Conservation (phyloP, 2,113 vertebrate genomes). For the Hyperopisus bebe region DNA sequence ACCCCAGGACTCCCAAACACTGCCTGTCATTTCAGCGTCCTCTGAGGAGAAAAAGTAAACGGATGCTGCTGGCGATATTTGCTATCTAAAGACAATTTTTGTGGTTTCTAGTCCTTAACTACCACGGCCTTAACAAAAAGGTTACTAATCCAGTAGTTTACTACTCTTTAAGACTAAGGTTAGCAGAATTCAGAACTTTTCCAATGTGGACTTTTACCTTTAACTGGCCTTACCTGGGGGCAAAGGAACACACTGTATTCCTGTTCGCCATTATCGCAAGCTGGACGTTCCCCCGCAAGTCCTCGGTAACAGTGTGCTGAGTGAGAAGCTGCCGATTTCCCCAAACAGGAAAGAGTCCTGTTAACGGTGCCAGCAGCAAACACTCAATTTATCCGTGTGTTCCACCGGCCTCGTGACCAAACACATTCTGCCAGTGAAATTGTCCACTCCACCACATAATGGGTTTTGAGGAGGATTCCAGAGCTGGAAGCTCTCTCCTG, state of each 20-base stretch:
- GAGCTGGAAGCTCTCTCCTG: neutral
- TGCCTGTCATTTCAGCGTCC: neutral
- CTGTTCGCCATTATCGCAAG: neutral
- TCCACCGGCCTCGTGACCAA: neutral
- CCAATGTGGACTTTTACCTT: neutral
- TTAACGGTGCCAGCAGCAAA: neutral
- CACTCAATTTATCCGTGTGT: neutral
- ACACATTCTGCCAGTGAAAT: neutral
- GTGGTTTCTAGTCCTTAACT: neutral
- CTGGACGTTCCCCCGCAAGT: neutral
- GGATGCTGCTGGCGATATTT: neutral
- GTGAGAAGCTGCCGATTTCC: neutral
- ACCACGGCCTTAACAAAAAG: neutral
- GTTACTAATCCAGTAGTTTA: neutral
- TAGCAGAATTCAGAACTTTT: neutral
- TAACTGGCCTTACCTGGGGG: neutral
- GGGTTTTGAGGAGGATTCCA: neutral
- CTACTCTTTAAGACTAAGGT: neutral
- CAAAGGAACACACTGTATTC: neutral
- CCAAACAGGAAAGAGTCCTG: neutral
- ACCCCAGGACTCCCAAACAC: neutral
- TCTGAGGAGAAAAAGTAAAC: neutral
- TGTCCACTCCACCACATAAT: neutral
- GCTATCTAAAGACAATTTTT: neutral
- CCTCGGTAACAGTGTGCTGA: neutral